Base-by-base conservation (phyloP, 2,113 vertebrate genomes). In the Trematomus loennbergii region DNA sequence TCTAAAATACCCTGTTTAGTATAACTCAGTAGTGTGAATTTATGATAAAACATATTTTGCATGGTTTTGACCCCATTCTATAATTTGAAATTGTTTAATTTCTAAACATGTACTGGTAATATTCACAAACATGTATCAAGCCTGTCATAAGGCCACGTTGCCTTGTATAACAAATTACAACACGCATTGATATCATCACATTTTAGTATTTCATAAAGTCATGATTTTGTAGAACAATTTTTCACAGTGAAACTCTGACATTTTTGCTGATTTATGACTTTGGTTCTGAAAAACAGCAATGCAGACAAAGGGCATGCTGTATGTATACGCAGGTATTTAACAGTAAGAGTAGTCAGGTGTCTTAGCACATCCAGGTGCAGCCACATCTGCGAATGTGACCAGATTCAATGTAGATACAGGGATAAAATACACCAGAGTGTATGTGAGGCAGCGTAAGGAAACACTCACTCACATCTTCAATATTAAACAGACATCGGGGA, bases 321-420 rank as follows among this genome's bases (percentile, higher is more conserved):
- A 82, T 69, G 22, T 72, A 40, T 40, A 40, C 36, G 29, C 60
- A 70, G 54, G 9, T 48, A 71, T 49, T 16, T 36, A 61, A 36
- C n/a, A 80, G 15, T 71, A 67, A 60, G n/a, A 85, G 25, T 33
- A 71, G 59, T 75, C 78, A 83, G 75, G 68, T 86, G 79, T 82
- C 18, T 86, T 60, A 57, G 43, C 48, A 40, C 71, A 85, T 55
- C 75, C 81, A 85, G 72, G 72, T 82, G 76, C 73, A 67, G 68
- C 45, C 53, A 73, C 79, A 88, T 85, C 72, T 81, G 70, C 36
- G 29, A 17, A 55, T 22, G 66, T 75, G 81, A 55, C 36, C 73
- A 79, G 45, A 75, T 59, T 76, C 57, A 43, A 1, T 65, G n/a
- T 53, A 69, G 54, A 63, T 48, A 64, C 4, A 64, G 45, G 71